These are phyloP conservation scores for Apeltes quadracus DNA, from an alignment of 2,113 vertebrate genomes.

Conservation along the genomic window DNA sequence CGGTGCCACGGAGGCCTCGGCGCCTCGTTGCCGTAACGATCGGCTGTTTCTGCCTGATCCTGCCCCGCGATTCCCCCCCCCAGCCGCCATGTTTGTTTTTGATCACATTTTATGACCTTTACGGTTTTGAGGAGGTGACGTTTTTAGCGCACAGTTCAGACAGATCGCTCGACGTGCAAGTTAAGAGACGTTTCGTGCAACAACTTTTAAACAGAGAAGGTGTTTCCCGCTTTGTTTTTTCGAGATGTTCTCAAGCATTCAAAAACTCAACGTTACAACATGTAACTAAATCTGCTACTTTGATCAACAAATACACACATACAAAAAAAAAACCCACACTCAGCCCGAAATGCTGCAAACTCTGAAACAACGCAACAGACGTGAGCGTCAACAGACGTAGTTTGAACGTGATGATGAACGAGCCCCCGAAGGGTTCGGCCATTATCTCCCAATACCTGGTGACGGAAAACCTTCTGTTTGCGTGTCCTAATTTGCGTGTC, in stretches of 20 bases:
- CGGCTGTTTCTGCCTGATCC: constrained; percentile 55
- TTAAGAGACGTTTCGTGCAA: too few species aligned
- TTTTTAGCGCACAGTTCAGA: constrained; percentile 39
- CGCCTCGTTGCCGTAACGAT: constrained; percentile 61
- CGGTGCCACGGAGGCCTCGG: constrained; percentile 45
- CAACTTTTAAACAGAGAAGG: neutral
- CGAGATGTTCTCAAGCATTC: neutral
- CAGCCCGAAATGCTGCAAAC: neutral
- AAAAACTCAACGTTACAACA: neutral
- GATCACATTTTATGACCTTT: constrained; percentile 57
- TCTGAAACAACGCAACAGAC: neutral
- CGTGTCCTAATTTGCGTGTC: neutral
- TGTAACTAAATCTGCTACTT: neutral
- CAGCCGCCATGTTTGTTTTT: constrained; percentile 51
- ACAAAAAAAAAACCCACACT: neutral
- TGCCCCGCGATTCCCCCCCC: too few species aligned
- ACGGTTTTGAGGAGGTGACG: constrained; percentile 1
- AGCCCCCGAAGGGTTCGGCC: neutral
- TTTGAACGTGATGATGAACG: neutral
- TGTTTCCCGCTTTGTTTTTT: neutral
- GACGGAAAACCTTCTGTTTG: neutral
- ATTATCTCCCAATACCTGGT: neutral
- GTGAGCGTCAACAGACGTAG: too few species aligned
- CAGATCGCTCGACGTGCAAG: neutral
- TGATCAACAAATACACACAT: neutral